Evolutionary conservation across 2,888 invertebrate species (phyloP), one percentile per base, ranked within the genome.

Genomic region (Ischnura elegans): DNA sequence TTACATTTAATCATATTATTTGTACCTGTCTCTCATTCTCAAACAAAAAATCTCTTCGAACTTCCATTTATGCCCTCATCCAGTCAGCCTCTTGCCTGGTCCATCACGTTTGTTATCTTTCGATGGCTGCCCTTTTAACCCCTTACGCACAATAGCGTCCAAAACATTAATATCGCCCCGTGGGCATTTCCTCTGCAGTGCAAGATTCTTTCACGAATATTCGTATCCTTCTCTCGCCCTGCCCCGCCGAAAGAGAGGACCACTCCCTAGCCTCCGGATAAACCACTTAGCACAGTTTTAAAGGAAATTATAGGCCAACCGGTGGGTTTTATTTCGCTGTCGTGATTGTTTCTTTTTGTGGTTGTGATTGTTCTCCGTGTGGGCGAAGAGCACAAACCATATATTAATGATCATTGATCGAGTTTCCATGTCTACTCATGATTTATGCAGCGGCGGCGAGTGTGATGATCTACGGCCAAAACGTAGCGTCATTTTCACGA

Each of bases 401-500:
- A 25, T 61, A 61, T 90, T 90, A 90, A 43, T 90, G 90, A 61
- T 90, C 42, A 61, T 90, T 61, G 90, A 90, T 90, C 29, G 43
- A 36, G n/a, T 61, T 13, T 61, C 66, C n/a, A 61, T 61, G 90
- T 61, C 90, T 45, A 25, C 25, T 43, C 51, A 43, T 42, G 66
- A 90, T 90, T 90, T 90, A 90, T 90, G 43, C 47, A 45, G 10
- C 36, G 36, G 76, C 29, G 36, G 76, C 29, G n/a, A 36, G 76
- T 76, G 76, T 36, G 76, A 76, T 36, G 76, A 76, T 29, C 76
- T 29, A 76, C 36, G 13, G 76, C 29, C 36, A 29, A 36, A 3
- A 16, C 76, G 10, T 29, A 25, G 8, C 10, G 8, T 29, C 25
- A 36, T 4, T 36, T 36, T 76, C 36, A 36, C 13, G 76, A 10